A percentile compares a stretch with the other conserved stretches of the same genome.
phyloP scores from a whole-genome alignment of 2,797 vertebrate genomes.

The Triplophysa yarkandensis region DNA sequence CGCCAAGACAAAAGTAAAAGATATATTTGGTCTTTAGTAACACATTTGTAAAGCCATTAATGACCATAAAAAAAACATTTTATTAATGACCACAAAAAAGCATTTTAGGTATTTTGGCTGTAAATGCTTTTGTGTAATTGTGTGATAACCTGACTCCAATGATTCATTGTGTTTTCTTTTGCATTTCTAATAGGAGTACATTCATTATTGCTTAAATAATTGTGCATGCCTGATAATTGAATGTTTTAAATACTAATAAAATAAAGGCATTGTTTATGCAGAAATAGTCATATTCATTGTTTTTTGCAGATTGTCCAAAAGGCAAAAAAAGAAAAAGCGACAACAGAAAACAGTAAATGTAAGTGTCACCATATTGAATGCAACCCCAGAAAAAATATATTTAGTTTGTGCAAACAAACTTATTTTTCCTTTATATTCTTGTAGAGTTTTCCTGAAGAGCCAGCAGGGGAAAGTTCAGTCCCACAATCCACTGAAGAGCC shows the following conservation, averaged over 20 bases:
- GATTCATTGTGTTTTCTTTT: background rate
- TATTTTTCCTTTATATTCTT: background rate
- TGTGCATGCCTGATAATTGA: background rate
- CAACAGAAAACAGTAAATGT: slow-evolving; percentile 82
- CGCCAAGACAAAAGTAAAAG: slow-evolving; percentile 81
- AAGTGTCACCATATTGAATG: slow-evolving; percentile 49
- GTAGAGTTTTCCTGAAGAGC: slow-evolving; percentile 58
- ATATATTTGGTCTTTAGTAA: too few relatives aligned
- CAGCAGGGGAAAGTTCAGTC: slow-evolving; percentile 17
- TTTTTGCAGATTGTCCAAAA: slow-evolving; percentile 85
- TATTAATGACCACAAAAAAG: too few relatives aligned
- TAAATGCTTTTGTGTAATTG: background rate
- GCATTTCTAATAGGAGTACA: background rate
- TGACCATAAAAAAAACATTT: too few relatives aligned
- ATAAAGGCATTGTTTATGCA: too few relatives aligned
- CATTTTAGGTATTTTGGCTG: too few relatives aligned
- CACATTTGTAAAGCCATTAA: background rate
- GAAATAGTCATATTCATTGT: too few relatives aligned
- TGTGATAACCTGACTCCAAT: background rate
- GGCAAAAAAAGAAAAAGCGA: slow-evolving; percentile 89
- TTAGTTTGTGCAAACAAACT: background rate
- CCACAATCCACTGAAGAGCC: slow-evolving; percentile 35
- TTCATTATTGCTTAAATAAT: too few relatives aligned
- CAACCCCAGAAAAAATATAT: background rate
- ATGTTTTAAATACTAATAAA: background rate